Conservation (phyloP, 2,113 vertebrate genomes). For the Manacus vitellinus region DNA sequence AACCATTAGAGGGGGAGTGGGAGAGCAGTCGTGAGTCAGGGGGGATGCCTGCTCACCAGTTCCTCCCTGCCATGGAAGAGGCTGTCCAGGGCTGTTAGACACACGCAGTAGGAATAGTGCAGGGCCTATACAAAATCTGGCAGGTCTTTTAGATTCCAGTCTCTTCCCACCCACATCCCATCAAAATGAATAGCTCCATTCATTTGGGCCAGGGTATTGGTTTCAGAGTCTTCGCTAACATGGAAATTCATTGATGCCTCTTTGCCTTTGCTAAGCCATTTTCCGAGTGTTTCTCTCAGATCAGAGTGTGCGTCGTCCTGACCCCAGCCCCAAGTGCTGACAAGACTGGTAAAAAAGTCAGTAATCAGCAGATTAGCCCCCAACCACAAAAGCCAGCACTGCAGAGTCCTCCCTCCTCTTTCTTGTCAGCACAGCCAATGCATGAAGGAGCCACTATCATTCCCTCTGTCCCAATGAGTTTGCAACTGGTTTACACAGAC, state of each 20-base stretch:
- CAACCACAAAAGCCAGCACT: neutral
- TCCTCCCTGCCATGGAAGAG: neutral
- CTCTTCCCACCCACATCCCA: slow-evolving; percentile 3
- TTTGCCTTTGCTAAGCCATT: slow-evolving; percentile 42
- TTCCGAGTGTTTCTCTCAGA: slow-evolving; percentile 69
- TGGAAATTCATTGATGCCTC: slow-evolving; percentile 61
- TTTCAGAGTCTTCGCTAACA: slow-evolving; percentile 68
- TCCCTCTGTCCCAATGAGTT: neutral
- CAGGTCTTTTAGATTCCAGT: slow-evolving; percentile 10
- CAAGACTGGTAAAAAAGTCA: slow-evolving; percentile 20
- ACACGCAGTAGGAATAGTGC: neutral
- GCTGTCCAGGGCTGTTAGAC: neutral
- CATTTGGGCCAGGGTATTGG: slow-evolving; percentile 51
- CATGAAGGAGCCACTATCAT: rapidly evolving
- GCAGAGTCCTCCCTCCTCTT: neutral
- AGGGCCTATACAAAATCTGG: neutral
- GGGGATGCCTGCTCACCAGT: neutral
- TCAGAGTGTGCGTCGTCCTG: slow-evolving; percentile 5
- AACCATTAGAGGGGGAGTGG: neutral
- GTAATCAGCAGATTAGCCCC: neutral
- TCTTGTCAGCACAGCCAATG: neutral
- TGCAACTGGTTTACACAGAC: neutral
- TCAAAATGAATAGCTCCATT: slow-evolving; percentile 72
- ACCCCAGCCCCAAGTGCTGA: slow-evolving; percentile 38
- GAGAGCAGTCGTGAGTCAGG: neutral